Evolutionary conservation across 2,113 vertebrate genomes (phyloP), one percentile per base, ranked within the genome.

Genomic region (Brachyhypopomus occidentalis): DNA sequence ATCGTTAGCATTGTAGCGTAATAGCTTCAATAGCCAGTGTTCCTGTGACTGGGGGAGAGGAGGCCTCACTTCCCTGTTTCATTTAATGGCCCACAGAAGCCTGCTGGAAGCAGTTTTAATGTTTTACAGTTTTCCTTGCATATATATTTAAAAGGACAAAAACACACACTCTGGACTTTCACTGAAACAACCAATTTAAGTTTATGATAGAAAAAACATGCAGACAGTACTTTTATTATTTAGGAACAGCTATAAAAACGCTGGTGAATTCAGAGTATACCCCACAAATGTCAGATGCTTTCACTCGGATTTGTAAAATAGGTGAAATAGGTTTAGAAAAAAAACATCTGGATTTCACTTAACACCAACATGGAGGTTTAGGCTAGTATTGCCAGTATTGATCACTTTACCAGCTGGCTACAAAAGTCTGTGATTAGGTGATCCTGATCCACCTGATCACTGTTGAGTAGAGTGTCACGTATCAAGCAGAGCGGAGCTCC

Each of bases 361-460:
- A 19, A 58, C 0, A 30, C 30, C 3, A 58, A 58, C 56, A 58
- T 1, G 2, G 56, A 58, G 9, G 14, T 17, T 58, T 23, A 27
- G 17, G 66, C 19, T 23, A 30, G 30, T 30, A 30, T 30, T 30
- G 14, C 16, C 17, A 16, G 7, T 17, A 34, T 12, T 74, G 75
- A 41, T 72, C 45, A 58, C 55, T 78, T 70, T 62, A 69, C 60
- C 76, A 75, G 72, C 63, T 56, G 71, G 72, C 63, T 56, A 16
- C 71, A 38, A 55, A 78, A 30, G 64, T 58, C 20, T 22, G 64
- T 36, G 71, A 72, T 74, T 52, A 48, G 20, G 23, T 62, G 48
- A 77, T 58, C 59, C 73, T 77, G 62, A 81, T 86, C 62, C 69
- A 83, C 55, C 72, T 83, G 56, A 82, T 62, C 73, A 22, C 3